These are phyloP conservation scores for Eulemur mongoz DNA, from an alignment of 2,797 vertebrate genomes.

Conservation along the genomic window DNA sequence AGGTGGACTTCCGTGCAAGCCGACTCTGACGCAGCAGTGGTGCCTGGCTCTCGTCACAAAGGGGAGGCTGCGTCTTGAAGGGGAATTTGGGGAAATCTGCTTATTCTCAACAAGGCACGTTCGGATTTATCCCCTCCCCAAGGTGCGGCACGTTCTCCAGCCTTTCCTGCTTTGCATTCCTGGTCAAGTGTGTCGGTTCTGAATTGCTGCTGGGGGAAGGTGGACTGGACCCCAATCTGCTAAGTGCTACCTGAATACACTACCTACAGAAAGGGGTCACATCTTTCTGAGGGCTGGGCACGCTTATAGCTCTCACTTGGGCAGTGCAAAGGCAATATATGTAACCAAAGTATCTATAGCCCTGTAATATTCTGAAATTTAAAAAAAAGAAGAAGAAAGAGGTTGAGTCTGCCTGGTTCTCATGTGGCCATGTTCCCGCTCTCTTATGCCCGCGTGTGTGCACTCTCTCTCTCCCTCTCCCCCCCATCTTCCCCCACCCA, in stretches of 20 bases:
- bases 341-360: no score
- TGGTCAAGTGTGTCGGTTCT: not conserved
- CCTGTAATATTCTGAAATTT: no score
- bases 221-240: not conserved
- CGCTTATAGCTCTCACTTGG: no score
- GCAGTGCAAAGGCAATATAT: no score
- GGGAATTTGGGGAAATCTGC: not conserved
- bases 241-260: not conserved
- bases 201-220: not conserved
- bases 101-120: not conserved
- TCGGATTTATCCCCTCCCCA: fast-evolving
- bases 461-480: no score
- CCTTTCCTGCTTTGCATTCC: not conserved
- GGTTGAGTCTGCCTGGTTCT: fast-evolving
- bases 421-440: no score
- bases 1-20: not conserved
- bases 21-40: fast-evolving
- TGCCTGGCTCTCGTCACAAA: not conserved
- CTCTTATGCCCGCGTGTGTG: no score
- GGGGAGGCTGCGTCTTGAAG: not conserved
- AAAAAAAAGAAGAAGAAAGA: not conserved
- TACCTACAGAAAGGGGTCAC: not conserved
- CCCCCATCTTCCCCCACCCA: not conserved
- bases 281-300: no score
- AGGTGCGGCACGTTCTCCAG: not conserved